Conservation (phyloP, 2,888 invertebrate genomes). For the Pollenia amentaria region DNA sequence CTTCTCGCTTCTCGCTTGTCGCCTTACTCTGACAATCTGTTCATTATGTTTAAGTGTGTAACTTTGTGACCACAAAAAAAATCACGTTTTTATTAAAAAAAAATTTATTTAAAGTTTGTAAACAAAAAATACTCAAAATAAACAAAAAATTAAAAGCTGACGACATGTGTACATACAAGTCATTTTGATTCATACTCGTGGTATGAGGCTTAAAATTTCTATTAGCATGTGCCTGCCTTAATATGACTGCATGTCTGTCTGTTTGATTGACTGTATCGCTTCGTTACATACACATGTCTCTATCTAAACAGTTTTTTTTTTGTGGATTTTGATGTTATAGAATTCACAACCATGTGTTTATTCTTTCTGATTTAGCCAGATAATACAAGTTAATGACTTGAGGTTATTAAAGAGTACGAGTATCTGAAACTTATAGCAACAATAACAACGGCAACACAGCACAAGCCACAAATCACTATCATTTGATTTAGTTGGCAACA, state of each 20-base stretch:
- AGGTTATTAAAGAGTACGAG: slow-evolving; percentile 21
- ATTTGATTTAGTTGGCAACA: slow-evolving; percentile 32
- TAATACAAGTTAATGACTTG: slow-evolving; percentile 55
- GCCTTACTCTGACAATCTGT: not conserved
- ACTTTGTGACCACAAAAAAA: not conserved
- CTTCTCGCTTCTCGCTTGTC: too few relatives aligned
- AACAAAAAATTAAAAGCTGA: not conserved
- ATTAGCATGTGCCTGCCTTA: slow-evolving; percentile 10
- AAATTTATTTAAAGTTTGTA: not conserved
- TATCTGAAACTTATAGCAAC: slow-evolving; percentile 3
- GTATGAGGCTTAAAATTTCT: not conserved
- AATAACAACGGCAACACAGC: slow-evolving; percentile 4
- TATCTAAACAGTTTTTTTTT: slow-evolving; percentile 8
- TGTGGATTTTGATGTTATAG: slow-evolving; percentile 7
- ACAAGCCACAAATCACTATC: slow-evolving; percentile 24
- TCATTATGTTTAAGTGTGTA: not conserved
- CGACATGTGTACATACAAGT: slow-evolving; percentile 7
- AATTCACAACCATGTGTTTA: not conserved
- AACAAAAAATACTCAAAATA: not conserved
- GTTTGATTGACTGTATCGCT: not conserved
- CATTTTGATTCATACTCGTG: not conserved
- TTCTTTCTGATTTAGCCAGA: slow-evolving; percentile 40
- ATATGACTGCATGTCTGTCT: not conserved
- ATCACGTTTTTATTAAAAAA: slow-evolving; percentile 64
- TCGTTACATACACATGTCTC: slow-evolving; percentile 18